These are phyloP conservation scores for Percina caprodes DNA, from an alignment of 2,113 vertebrate species.

Conservation along the genomic window DNA sequence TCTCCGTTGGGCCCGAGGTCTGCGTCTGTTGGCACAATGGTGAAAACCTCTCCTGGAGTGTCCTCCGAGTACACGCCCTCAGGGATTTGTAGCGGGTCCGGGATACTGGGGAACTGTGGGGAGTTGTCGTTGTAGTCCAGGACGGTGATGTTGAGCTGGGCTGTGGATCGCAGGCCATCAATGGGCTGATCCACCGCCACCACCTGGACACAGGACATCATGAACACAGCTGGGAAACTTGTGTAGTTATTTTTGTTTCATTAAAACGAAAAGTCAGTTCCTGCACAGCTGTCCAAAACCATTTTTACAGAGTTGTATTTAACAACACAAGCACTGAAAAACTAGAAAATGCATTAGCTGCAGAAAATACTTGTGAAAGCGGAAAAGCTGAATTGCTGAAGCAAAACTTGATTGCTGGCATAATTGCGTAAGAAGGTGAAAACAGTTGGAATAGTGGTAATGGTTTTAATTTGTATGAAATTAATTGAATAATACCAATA, in stretches of 20 bases:
- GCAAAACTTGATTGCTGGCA: too few species aligned
- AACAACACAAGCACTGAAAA: not conserved
- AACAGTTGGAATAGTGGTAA: too few species aligned
- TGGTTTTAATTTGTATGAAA: too few species aligned
- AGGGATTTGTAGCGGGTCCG: conserved; percentile 54
- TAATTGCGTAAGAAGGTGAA: too few species aligned
- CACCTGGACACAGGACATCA: conserved; percentile 67
- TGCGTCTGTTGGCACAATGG: conserved; percentile 73
- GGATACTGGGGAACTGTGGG: conserved; percentile 82
- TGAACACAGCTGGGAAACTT: not conserved
- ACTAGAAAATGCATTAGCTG: too few species aligned
- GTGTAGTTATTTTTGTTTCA: not conserved
- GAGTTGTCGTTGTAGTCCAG: conserved; percentile 88
- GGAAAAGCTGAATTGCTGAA: too few species aligned
- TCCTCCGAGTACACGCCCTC: conserved; percentile 75
- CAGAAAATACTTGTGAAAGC: too few species aligned
- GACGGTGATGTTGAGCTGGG: conserved; percentile 81
- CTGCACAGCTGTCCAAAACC: not conserved
- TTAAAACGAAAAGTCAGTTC: not conserved
- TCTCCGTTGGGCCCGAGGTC: conserved; percentile 82
- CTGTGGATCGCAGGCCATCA: conserved; percentile 78
- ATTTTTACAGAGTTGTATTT: too few species aligned
- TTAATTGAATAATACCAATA: too few species aligned
- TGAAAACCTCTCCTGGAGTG: conserved; percentile 50
- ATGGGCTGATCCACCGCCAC: conserved; percentile 80